A percentile compares a stretch with the other conserved stretches of the same genome.
Evolutionary conservation across 1,140 invertebrate genomes (phyloP).

Genomic region (Macrosteles quadrilineatus): DNA sequence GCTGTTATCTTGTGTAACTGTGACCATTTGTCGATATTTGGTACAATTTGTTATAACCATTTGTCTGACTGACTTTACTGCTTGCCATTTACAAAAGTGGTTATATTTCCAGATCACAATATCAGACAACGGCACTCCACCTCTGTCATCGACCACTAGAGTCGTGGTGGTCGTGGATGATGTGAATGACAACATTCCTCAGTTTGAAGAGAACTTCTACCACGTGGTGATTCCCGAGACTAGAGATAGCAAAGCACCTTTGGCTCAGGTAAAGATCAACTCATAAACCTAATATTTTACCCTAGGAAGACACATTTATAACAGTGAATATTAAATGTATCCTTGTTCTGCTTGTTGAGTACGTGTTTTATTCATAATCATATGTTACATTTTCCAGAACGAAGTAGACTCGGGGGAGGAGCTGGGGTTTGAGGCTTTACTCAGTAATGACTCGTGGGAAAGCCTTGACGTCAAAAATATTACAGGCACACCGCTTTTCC

Average conservation of each 20-base stretch:
- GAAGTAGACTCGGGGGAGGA: constrained; percentile 36
- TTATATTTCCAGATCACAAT: constrained; percentile 68
- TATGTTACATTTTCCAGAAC: constrained; percentile 15
- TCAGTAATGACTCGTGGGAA: constrained; percentile 64
- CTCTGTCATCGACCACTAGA: constrained; percentile 77
- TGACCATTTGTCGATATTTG: too few species aligned
- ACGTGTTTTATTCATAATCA: too few species aligned
- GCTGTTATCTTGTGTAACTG: too few species aligned
- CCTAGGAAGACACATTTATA: too few species aligned
- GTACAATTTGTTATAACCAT: too few species aligned
- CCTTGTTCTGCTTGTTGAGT: too few species aligned
- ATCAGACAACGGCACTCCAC: constrained; percentile 74
- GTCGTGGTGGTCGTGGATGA: constrained; percentile 81
- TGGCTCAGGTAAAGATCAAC: constrained; percentile 35
- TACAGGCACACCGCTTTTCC: constrained; percentile 41
- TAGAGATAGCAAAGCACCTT: constrained; percentile 38
- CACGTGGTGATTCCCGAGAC: constrained; percentile 71
- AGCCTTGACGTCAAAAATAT: constrained; percentile 40
- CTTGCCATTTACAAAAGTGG: too few species aligned
- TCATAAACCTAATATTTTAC: background rate
- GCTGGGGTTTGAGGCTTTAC: constrained; percentile 55
- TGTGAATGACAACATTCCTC: constrained; percentile 81
- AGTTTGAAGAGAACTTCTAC: constrained; percentile 80
- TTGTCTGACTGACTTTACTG: too few species aligned
- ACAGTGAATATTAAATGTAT: too few species aligned